Base-by-base conservation (phyloP, 2,888 invertebrate genomes). In the Drosophila macrospina region DNA sequence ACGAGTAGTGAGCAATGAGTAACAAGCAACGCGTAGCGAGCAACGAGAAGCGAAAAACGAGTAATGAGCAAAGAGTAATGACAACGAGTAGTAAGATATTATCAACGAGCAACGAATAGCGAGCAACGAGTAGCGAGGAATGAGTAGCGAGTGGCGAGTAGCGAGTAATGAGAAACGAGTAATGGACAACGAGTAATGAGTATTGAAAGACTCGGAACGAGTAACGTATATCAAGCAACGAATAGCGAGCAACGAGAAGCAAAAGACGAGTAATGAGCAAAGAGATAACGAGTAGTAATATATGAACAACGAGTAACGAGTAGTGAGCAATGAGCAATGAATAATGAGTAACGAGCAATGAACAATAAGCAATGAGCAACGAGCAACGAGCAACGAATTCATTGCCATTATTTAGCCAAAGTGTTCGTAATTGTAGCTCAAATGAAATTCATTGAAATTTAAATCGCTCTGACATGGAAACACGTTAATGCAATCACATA, bases 371-470 rank as follows among this genome's bases (percentile, higher is more conserved):
- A 41, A 24, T n/a, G 4, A 16, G 20, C 28, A 42, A 26, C 16
- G 15, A 26, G 26, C 2, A 7, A 28, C 8, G 8, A 10, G 4
- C 10, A 32, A 10, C 30, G 8, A 34, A n/a, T n/a, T n/a, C n/a
- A n/a, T n/a, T n/a, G n/a, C n/a, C n/a, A n/a, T n/a, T n/a, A n/a
- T n/a, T n/a, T n/a, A 28, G 28, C 2, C 24, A 30, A 47, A 47
- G 16, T 39, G 28, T 52, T 28, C 39, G 28, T n/a, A 30, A 16
- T 52, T 52, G 41, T 16, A 30, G n/a, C 32, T 13, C 2, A 20
- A 20, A 20, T 20, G 20, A 20, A 41, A 42, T 54, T 1, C 30
- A 24, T 32, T 30, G 10, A 5, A 54, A 10, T 42, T 42, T 13
- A 42, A 34, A 48, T 11, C 28, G 13, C 15, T 28, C 28, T 5